Percentiles rank a stretch among this genome's conserved stretches.
These are phyloP conservation scores for Linepithema humile DNA, from an alignment of 1,140 invertebrate genomes.

Conservation along the genomic window DNA sequence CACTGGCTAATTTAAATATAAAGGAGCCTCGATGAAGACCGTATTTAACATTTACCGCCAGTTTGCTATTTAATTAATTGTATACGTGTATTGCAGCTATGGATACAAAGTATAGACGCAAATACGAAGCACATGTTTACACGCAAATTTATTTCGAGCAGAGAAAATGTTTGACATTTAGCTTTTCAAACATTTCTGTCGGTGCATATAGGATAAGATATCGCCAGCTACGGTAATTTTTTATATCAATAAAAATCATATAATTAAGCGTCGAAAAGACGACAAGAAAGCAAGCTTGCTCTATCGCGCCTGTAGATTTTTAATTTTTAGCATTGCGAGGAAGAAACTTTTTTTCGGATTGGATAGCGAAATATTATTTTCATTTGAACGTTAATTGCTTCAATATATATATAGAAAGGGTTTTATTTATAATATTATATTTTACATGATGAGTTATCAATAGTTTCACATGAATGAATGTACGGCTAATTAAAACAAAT, in stretches of 20 bases:
- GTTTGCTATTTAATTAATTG: conserved; percentile 57
- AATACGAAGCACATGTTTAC: background rate
- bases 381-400: background rate
- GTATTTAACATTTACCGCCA: conserved; percentile 53
- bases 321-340: background rate
- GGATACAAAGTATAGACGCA: background rate
- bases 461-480: too few relatives aligned
- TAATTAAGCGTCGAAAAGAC: background rate
- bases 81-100: background rate
- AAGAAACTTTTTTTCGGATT: background rate
- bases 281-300: background rate
- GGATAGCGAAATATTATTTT: background rate
- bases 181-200: background rate
- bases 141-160: background rate
- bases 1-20: conserved; percentile 68
- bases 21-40: conserved; percentile 37
- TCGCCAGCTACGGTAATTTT: background rate
- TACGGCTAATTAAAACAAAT: too few relatives aligned
- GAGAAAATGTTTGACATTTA: background rate
- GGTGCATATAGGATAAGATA: background rate
- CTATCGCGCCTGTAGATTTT: background rate
- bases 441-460: background rate
- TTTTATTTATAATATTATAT: conserved; percentile 19
- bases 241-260: background rate
- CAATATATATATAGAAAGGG: background rate